Conservation (phyloP, 2,113 vertebrate species). For the Dasyprocta punctata region DNA sequence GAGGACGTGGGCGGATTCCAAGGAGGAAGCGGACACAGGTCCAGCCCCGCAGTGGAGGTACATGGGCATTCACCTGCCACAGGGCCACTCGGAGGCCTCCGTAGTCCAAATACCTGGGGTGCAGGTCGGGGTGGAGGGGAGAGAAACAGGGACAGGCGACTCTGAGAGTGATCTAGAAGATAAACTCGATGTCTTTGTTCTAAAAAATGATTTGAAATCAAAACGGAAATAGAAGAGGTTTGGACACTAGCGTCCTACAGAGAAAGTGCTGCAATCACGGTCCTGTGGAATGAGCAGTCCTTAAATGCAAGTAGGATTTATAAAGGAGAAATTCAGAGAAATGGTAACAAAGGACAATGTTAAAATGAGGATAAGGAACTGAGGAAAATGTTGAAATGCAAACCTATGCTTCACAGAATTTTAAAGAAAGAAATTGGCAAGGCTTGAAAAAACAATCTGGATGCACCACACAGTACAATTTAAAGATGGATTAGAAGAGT, state of each 20-base stretch:
- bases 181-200: background rate
- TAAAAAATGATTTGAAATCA: background rate
- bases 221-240: background rate
- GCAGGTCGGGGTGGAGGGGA: background rate
- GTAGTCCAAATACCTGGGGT: background rate
- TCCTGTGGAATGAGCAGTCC: background rate
- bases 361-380: background rate
- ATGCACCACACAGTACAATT: background rate
- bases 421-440: constrained; percentile 17
- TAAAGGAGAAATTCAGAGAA: background rate
- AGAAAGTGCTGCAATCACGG: background rate
- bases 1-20: background rate
- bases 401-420: background rate
- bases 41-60: background rate
- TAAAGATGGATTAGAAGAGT: constrained; percentile 36
- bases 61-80: background rate
- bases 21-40: background rate
- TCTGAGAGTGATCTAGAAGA: background rate
- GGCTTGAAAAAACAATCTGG: constrained; percentile 30
- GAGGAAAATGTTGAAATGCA: background rate
- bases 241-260: background rate
- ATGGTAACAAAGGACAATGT: background rate
- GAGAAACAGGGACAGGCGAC: too few species aligned
- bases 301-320: background rate
- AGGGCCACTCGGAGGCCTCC: background rate